phyloP scores from a whole-genome alignment of 2,888 invertebrate species.

The Mamestra brassicae region DNA sequence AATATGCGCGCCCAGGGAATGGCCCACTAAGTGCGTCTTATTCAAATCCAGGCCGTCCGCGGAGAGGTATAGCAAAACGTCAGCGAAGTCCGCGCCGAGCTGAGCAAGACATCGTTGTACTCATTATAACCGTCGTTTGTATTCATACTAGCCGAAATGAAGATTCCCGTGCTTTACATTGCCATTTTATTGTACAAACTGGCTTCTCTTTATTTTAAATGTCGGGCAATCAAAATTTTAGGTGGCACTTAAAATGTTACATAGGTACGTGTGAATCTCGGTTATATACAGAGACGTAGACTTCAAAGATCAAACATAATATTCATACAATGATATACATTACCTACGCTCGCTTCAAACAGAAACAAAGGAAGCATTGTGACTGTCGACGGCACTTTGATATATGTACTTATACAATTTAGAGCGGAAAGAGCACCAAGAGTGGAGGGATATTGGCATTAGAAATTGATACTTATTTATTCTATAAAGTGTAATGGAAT shows the following conservation, averaged over 20 bases:
- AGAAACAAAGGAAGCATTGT: constrained; percentile 42
- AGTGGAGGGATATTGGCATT: constrained; percentile 31
- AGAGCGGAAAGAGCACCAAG: constrained; percentile 26
- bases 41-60: constrained; percentile 79
- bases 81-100: constrained; percentile 79
- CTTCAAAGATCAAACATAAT: constrained; percentile 45
- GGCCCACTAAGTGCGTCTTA: constrained; percentile 83
- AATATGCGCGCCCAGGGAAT: constrained; percentile 86
- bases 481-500: constrained; percentile 33
- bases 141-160: constrained; percentile 43
- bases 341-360: constrained; percentile 23
- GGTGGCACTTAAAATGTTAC: constrained; percentile 5
- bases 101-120: constrained; percentile 60
- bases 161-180: constrained; percentile 15
- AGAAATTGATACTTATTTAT: constrained; percentile 35
- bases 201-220: constrained; percentile 21
- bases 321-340: constrained; percentile 39
- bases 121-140: constrained; percentile 47
- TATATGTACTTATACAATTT: constrained; percentile 36
- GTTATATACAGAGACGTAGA: constrained; percentile 5
- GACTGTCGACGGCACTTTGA: constrained; percentile 34
- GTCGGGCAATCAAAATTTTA: neutral
- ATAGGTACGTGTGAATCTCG: neutral
- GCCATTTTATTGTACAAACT: constrained; percentile 32
- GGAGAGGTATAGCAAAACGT: constrained; percentile 75